phyloP scores from a whole-genome alignment of 1,140 invertebrate genomes.

The Drosophila fuyamai region DNA sequence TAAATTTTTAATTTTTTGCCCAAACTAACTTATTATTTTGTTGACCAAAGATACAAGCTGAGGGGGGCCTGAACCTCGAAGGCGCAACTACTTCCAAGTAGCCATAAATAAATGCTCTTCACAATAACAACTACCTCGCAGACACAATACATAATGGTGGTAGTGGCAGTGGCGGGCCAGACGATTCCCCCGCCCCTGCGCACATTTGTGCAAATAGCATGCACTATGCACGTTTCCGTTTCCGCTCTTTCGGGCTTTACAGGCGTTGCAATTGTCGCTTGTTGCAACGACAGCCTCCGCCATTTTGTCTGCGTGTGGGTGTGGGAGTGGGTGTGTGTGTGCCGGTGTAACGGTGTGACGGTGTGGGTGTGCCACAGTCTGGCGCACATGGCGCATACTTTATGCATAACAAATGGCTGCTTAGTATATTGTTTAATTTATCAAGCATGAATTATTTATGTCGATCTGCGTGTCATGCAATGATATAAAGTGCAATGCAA shows the following conservation, averaged over 20 bases:
- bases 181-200: slow-evolving; percentile 19
- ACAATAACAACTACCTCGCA: slow-evolving; percentile 24
- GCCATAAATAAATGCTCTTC: slow-evolving; percentile 43
- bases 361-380: slow-evolving; percentile 65
- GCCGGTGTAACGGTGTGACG: slow-evolving; percentile 1
- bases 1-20: not conserved
- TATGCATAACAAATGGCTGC: slow-evolving; percentile 80
- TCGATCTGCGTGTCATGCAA: slow-evolving; percentile 42
- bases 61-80: no score
- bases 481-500: slow-evolving; percentile 50
- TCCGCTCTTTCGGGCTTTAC: slow-evolving; percentile 69
- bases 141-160: slow-evolving; percentile 34
- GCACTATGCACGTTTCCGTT: slow-evolving; percentile 79
- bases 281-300: slow-evolving; percentile 51
- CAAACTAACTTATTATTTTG: not conserved
- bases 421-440: slow-evolving; percentile 83
- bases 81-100: slow-evolving; percentile 6
- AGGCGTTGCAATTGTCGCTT: slow-evolving; percentile 82
- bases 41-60: not conserved
- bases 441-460: slow-evolving; percentile 83
- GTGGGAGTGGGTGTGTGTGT: slow-evolving; percentile 9
- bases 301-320: slow-evolving; percentile 29
- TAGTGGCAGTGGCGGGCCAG: slow-evolving; percentile 6
- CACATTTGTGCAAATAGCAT: slow-evolving; percentile 78
- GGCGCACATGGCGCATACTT: slow-evolving; percentile 74